Evolutionary conservation across 2,797 vertebrate species (phyloP), one percentile per base, ranked within the genome.

Genomic region (Vespertilio murinus): DNA sequence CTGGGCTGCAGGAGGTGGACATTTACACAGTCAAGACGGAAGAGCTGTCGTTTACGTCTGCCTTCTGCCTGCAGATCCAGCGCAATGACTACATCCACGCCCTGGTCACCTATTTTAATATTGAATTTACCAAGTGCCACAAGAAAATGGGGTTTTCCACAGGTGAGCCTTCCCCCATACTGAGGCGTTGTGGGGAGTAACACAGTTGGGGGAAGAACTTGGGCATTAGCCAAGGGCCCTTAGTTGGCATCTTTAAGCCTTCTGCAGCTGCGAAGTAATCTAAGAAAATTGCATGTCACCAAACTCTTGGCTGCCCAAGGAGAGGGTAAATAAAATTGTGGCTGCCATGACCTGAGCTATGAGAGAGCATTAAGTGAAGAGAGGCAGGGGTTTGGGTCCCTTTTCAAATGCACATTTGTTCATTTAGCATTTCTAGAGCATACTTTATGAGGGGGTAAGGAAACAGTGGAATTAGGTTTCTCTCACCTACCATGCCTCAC

Each of bases 41-140:
- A 93, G 99, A 99, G 82, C 96, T 99, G 85, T 98, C 98, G 0
- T 99, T 99, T 96, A 99, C 98, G 30, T 99, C 99, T n/a, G 97
- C 99, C 0, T 99, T 99, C 98, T 99, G 99, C 98, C 98, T 99
- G 94, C 99, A 99, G 98, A 98, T 99, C 96, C 99, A 99, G 97
- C 99, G 99, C 89, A 99, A 99, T 0, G 99, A 99, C 97, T 99
- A 99, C 56, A 97, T 99, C 97, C 99, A 99, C 0, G 99, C 99
- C 10, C 97, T 99, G 94, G 99, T 99, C 97, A 99, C 99, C 94
- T 99, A 99, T 97, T 99, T 99, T 98, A 99, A 99, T 98, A 99
- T 99, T 0, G 99, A 99, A 98, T 99, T 99, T 98, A 99, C 99
- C 0, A 99, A 99, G 98, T 99, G 99, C 98, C 99, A 99, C 97